Conservation (phyloP, 2,888 invertebrate species). For the Hypomecis atomaria region DNA sequence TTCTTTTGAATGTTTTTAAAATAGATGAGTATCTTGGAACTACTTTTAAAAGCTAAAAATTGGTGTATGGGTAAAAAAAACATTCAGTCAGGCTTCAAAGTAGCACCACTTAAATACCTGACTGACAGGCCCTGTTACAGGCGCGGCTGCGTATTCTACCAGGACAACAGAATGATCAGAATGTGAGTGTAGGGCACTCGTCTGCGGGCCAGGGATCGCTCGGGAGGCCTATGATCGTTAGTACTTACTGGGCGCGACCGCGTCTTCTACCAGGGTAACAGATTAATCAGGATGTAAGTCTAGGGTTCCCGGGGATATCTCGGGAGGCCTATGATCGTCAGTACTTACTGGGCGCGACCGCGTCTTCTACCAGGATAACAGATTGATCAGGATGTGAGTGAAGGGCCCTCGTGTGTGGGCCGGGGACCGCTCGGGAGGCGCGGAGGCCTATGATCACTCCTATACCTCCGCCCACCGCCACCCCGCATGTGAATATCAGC, state of each 20-base stretch:
- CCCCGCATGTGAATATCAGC: constrained; percentile 72
- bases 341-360: constrained; percentile 64
- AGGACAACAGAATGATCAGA: not conserved
- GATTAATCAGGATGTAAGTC: too few species aligned
- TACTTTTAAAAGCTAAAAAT: too few species aligned
- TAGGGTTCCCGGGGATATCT: not conserved
- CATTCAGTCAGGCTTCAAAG: too few species aligned
- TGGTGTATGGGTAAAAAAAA: too few species aligned
- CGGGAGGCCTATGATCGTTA: not conserved
- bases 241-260: constrained; percentile 60
- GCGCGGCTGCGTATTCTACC: too few species aligned
- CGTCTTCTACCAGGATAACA: constrained; percentile 76
- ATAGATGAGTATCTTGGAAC: too few species aligned
- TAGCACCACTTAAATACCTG: too few species aligned
- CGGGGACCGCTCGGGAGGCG: constrained; percentile 50
- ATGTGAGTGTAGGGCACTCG: too few species aligned
- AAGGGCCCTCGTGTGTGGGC: constrained; percentile 73
- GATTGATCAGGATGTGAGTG: constrained; percentile 72
- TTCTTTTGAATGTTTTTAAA: too few species aligned
- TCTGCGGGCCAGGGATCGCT: not conserved
- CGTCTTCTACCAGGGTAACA: too few species aligned
- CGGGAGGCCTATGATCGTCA: not conserved
- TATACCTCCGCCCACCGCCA: constrained; percentile 62
- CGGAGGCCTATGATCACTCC: constrained; percentile 68
- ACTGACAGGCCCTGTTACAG: too few species aligned